Evolutionary conservation across 2,888 invertebrate species (phyloP), one percentile per base, ranked within the genome.

Genomic region (Scaptomyza flava): DNA sequence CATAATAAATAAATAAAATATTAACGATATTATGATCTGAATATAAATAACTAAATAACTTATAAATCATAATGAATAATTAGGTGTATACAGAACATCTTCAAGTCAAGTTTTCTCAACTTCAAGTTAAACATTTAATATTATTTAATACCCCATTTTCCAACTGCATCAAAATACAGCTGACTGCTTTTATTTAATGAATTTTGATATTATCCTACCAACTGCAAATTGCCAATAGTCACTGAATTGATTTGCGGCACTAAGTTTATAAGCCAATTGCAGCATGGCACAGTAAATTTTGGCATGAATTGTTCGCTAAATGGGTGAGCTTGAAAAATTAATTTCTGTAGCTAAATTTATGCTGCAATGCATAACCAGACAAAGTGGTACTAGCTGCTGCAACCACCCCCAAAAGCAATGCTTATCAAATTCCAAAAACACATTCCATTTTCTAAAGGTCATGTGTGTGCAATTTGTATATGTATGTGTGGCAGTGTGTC

Each of bases 401-500:
- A 34, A 8, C 6, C 6, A 45, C 27, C n/a, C 36, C 30, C 9
- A 51, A 34, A 50, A 30, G 51, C 65, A 31, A 43, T 62, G 27
- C 62, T 86, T 68, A 69, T 69, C 76, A 63, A 76, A 65, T 70
- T 42, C 54, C 58, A 57, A 61, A 43, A 23, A 53, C 73, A 73
- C 70, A 77, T 58, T 63, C 74, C 51, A 31, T 47, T 51, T 36
- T 31, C 66, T 50, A 72, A 85, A 87, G 87, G 81, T 87, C 79
- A 85, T 20, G 2, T 34, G 45, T 3, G 27, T 45, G 30, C 27
- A 6, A 27, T 27, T 27, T 27, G 27, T 27, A 27, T 36, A 20
- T 17, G 45, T 34, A 23, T 23, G 23, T 58, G 30, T 20, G 38
- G 46, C 30, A 42, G 45, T 20, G 14, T 30, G 54, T 23, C 61